Base-by-base conservation (phyloP, 1,140 invertebrate species). In the Drosophila repleta region DNA sequence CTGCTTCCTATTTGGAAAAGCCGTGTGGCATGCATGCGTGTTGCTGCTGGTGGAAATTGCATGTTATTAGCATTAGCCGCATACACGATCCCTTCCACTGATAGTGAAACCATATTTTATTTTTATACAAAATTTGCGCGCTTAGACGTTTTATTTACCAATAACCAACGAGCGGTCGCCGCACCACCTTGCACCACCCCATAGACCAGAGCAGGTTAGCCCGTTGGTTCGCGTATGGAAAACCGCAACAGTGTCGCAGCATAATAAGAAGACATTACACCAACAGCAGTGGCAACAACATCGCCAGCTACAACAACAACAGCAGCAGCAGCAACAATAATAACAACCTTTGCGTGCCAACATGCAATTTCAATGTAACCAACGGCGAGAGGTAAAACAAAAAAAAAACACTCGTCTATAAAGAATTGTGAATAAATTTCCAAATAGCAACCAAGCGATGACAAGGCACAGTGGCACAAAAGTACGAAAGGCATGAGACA, bases 41-140 rank as follows among this genome's bases (percentile, higher is more conserved):
- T 68, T 74, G 81, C 64, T 80, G 63, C 69, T 69, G 66, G 51
- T 87, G 83, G 78, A 87, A 85, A 85, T 85, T 85, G 83, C 83
- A 85, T 85, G 82, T 85, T 85, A 85, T 85, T 85, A 85, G 82
- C 71, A 87, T 85, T 85, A 85, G 83, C 75, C 82, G 74, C 83
- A 85, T 85, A 85, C 82, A 85, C 71, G 82, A 85, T 85, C 71
- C 82, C 82, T 73, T 78, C 82, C 78, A 88, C 79, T 79, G 82
- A 85, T 85, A 85, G 69, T 68, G 49, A 76, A 85, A 82, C 82
- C 82, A 85, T 85, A 85, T 88, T 85, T 85, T 85, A 85, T 88
- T 88, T 72, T 65, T 70, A 66, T 67, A 81, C 78, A 56, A 87
- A 85, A 75, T 85, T 85, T 78, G 82, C 74, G 77, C 78, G 78